A percentile compares a stretch with the other conserved stretches of the same genome.
phyloP scores from a whole-genome alignment of 23 tunicate genomes.

The Oikopleura albicans region DNA sequence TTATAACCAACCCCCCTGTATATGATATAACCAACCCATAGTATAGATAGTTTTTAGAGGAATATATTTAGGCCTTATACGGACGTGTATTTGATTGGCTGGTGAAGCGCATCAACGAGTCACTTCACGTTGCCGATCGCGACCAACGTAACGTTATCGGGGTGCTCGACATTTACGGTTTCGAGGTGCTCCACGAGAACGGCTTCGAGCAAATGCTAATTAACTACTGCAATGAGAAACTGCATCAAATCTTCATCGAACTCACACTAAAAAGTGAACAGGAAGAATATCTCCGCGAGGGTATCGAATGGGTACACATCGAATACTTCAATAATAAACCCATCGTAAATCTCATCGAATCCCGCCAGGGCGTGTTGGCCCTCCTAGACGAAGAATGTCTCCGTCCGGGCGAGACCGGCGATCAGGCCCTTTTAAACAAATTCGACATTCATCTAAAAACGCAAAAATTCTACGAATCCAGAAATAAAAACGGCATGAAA shows the following conservation, averaged over 20 bases:
- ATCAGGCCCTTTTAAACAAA: neutral
- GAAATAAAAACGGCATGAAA: neutral
- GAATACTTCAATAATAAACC: slow-evolving; percentile 93
- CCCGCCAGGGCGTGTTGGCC: slow-evolving; percentile 74
- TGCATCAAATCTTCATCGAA: slow-evolving; percentile 90
- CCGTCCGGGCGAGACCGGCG: slow-evolving; percentile 29
- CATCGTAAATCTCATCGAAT: slow-evolving; percentile 84
- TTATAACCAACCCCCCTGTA: too few relatives aligned
- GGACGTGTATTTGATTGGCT: slow-evolving; percentile 95
- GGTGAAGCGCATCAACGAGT: slow-evolving; percentile 39
- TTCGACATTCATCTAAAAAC: neutral
- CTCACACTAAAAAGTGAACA: slow-evolving; percentile 89
- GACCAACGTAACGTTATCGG: slow-evolving; percentile 52
- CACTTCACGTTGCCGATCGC: slow-evolving; percentile 30
- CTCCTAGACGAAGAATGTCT: slow-evolving; percentile 92
- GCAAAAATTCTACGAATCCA: neutral
- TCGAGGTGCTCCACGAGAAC: slow-evolving; percentile 65
- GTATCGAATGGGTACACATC: slow-evolving; percentile 89
- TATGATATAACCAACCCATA: too few relatives aligned
- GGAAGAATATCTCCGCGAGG: slow-evolving; percentile 86
- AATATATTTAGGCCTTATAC: slow-evolving; percentile 44
- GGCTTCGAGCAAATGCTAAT: slow-evolving; percentile 94
- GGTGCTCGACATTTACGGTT: slow-evolving; percentile 83
- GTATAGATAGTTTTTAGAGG: too few relatives aligned
- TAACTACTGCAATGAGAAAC: slow-evolving; percentile 93